Evolutionary conservation across 2,797 vertebrate species (phyloP).

Genomic region (Limnodromus scolopaceus): DNA sequence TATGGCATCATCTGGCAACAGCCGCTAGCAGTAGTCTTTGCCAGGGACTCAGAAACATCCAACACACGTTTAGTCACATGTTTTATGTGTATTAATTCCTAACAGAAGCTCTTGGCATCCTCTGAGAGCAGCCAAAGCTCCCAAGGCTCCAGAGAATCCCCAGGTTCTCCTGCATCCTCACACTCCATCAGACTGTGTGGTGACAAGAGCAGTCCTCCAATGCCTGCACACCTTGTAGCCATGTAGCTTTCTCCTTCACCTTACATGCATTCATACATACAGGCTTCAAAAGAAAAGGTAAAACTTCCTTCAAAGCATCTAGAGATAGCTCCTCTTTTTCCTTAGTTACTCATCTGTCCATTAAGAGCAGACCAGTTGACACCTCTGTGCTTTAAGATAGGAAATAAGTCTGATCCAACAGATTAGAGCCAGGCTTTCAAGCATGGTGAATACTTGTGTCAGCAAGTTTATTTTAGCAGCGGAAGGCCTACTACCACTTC

Average conservation of each 20-base stretch:
- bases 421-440: neutral
- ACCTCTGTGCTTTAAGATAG: neutral
- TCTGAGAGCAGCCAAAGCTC: neutral
- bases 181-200: neutral
- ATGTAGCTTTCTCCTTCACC: neutral
- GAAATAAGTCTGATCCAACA: neutral
- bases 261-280: fast-evolving
- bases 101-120: neutral
- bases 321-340: neutral
- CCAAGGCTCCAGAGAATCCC: neutral
- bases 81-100: neutral
- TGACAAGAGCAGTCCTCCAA: neutral
- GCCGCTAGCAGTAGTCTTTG: neutral
- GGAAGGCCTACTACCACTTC: neutral
- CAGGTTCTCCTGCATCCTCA: neutral
- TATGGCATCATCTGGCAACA: neutral
- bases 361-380: neutral
- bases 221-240: neutral
- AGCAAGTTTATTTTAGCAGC: neutral
- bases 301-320: neutral
- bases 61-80: neutral
- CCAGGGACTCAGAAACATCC: neutral
- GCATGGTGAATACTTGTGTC: neutral
- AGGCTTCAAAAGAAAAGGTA: neutral
- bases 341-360: neutral